Base-by-base conservation (phyloP, 2,888 invertebrate genomes). In the Pasiphila rectangulata region DNA sequence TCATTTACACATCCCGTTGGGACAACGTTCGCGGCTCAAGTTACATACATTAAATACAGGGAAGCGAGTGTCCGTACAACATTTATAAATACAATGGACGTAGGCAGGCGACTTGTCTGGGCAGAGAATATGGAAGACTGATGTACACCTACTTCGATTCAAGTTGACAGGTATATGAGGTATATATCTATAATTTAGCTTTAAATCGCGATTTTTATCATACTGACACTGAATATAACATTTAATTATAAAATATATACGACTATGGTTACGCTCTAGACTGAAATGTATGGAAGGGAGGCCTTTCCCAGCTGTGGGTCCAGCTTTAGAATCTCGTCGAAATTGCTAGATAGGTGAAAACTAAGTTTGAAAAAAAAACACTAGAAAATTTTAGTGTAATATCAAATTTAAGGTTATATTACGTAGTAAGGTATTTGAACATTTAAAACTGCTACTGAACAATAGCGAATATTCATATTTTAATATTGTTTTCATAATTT, bases 1-100 rank as follows among this genome's bases (percentile, higher is more conserved):
- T 35, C 25, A 21, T 41, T 20, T 13, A 10, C 17, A 9, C 9
- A 32, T 9, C 32, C 32, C 0, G 9, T 1, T 2, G 32, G 32
- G 32, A n/a, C n/a, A n/a, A n/a, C n/a, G n/a, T n/a, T n/a, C n/a
- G n/a, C 10, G 6, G 10, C 12, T 25, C 25, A 29, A 24, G 34
- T 15, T 25, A 13, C 21, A 43, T 24, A 50, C 24, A 42, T 43
- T 44, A 41, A 37, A 44, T 32, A 46, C 32, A 60, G 69, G 70
- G 66, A 64, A 62, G 67, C 72, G 56, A 60, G 62, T 62, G 67
- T 63, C 57, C 51, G 50, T 58, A 61, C 68, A 56, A 63, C 73
- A 72, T 75, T 75, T 72, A 77, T 34, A 72, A 77, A 20, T 50
- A 44, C 41, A 47, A 21, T 30, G 30, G 30, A 30, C 30, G 30